phyloP scores from a whole-genome alignment of 1,140 invertebrate species.

The Nasonia giraulti region DNA sequence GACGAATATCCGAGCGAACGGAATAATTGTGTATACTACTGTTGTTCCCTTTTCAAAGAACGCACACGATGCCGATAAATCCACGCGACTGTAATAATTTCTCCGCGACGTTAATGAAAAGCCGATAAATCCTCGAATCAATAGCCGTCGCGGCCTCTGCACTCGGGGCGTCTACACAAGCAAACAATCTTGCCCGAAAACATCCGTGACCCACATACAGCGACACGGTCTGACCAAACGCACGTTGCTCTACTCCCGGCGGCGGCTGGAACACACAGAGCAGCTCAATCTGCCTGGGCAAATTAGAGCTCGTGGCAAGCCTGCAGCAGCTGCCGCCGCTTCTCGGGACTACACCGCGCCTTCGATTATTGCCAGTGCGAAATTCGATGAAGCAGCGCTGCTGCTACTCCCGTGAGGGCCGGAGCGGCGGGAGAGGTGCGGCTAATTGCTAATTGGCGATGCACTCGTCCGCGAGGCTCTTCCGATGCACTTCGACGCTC shows the following conservation, averaged over 20 bases:
- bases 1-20: background rate
- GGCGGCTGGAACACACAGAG: background rate
- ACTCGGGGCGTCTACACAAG: background rate
- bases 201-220: background rate
- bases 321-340: too few species aligned
- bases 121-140: background rate
- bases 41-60: too few species aligned
- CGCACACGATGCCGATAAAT: too few species aligned
- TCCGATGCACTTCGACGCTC: background rate
- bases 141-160: background rate
- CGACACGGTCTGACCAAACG: slow-evolving; percentile 25
- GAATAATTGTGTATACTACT: background rate
- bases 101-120: background rate
- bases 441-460: slow-evolving; percentile 43
- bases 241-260: slow-evolving; percentile 4
- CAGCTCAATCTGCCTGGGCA: slow-evolving; percentile 16
- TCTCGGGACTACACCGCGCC: background rate
- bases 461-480: background rate
- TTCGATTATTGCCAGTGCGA: slow-evolving; percentile 24
- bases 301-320: background rate
- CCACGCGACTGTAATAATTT: too few species aligned
- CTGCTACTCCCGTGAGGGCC: background rate
- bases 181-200: slow-evolving; percentile 1
- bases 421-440: background rate
- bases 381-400: slow-evolving; percentile 21